Evolutionary conservation across 2,888 invertebrate species (phyloP).

Genomic region (Parthenolecanium corni): DNA sequence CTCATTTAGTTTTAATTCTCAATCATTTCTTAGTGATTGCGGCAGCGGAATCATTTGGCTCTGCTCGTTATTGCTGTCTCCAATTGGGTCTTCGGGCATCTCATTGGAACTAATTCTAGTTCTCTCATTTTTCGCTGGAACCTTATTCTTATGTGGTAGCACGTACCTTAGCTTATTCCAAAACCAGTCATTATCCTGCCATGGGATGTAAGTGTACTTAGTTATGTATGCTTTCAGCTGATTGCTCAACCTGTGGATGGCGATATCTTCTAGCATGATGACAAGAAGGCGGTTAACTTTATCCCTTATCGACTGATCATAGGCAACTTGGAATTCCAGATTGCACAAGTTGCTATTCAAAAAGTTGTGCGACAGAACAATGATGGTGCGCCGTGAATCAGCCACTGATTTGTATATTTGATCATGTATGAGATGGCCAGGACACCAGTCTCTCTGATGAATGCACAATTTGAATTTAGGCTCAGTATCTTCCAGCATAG

Average conservation of each 20-base stretch:
- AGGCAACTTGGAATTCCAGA: conserved; percentile 63
- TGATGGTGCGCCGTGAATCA: conserved; percentile 56
- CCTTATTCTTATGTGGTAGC: conserved; percentile 45
- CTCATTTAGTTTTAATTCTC: no score
- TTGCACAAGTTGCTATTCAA: conserved; percentile 63
- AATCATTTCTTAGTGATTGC: no score
- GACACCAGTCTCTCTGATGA: conserved; percentile 60
- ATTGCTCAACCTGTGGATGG: conserved; percentile 48
- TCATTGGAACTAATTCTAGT: no score
- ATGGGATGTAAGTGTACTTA: conserved; percentile 67
- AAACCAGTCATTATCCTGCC: conserved; percentile 73
- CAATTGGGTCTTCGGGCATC: no score
- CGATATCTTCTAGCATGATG: conserved; percentile 56
- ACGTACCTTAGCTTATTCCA: conserved; percentile 68
- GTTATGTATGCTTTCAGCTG: conserved; percentile 59
- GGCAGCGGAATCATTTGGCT: no score
- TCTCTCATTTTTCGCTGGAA: no score
- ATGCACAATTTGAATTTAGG: conserved; percentile 56
- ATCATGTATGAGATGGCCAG: conserved; percentile 59
- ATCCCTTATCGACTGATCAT: conserved; percentile 56
- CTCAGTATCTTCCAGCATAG: conserved; percentile 52
- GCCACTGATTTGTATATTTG: conserved; percentile 58
- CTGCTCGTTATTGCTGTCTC: no score
- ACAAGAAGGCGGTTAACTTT: conserved; percentile 56
- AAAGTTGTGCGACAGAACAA: conserved; percentile 58